These are phyloP conservation scores for Drosophila erecta DNA, from an alignment of 1,140 invertebrate species.

Conservation along the genomic window DNA sequence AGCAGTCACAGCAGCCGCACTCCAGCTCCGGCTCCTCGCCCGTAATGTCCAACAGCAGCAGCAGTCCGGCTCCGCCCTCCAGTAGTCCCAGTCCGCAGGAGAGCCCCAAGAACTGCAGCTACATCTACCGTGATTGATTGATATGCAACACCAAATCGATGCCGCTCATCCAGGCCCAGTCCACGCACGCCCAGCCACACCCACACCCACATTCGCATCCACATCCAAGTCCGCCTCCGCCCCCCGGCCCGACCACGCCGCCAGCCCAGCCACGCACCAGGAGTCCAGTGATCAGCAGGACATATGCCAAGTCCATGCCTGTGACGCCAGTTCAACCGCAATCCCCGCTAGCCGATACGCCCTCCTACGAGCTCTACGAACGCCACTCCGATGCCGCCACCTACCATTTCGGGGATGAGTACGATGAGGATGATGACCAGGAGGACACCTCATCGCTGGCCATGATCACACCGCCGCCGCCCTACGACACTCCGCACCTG, in stretches of 20 bases:
- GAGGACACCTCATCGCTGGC: conserved; percentile 77
- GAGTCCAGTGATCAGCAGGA: conserved; percentile 39
- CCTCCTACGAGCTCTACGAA: conserved; percentile 69
- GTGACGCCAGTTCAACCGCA: conserved; percentile 79
- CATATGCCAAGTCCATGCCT: conserved; percentile 74
- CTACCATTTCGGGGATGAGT: conserved; percentile 37
- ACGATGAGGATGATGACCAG: conserved; percentile 38
- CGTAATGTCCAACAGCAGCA: conserved; percentile 84
- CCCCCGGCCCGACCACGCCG: conserved; percentile 10
- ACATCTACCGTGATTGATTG: conserved; percentile 85
- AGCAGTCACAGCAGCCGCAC: conserved; percentile 62
- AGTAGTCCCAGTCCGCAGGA: conserved; percentile 85
- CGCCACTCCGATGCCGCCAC: conserved; percentile 54
- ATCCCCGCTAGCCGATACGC: conserved; percentile 64
- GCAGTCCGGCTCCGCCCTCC: conserved; percentile 84
- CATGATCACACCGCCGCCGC: conserved; percentile 82
- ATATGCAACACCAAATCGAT: conserved; percentile 85
- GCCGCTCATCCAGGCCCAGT: conserved; percentile 79
- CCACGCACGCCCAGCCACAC: conserved; percentile 29
- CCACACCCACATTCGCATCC: conserved; percentile 1
- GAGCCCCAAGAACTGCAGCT: conserved; percentile 85
- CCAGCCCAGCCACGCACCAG: conserved; percentile 24
- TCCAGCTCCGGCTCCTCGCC: conserved; percentile 84
- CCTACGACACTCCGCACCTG: conserved; percentile 73
- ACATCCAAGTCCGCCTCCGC: conserved; percentile 10